Base-by-base conservation (phyloP, 2,888 invertebrate genomes). In the Nasonia oneida region DNA sequence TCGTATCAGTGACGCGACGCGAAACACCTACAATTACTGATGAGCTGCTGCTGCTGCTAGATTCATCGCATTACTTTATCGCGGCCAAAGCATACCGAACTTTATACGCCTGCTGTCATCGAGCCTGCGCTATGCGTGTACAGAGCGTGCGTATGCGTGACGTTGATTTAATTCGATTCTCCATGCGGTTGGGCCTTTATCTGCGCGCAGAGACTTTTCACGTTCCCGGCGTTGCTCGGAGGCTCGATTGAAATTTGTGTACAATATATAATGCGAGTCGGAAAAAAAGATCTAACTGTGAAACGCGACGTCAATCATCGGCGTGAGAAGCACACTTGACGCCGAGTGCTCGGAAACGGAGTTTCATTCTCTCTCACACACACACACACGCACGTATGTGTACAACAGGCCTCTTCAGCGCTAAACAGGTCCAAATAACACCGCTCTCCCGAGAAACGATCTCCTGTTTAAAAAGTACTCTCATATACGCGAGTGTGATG, bases 1-100 rank as follows among this genome's bases (percentile, higher is more conserved):
- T 86, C 84, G 74, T 61, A 76, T 81, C 84, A 70, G 79, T 82
- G 86, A 82, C 82, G 73, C 61, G 84, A 81, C n/a, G 80, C n/a
- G 80, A 78, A 74, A 53, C 78, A 80, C 61, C 78, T 64, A 81
- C 74, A 83, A 64, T 8, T 18, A 53, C 15, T 85, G 64, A 80
- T 81, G 23, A 64, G 37, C 50, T 37, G 37, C 50, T 29, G 29
- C 1, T 37, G 29, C 1, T 37, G 37, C 50, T 61, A 15, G 77
- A 81, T 70, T 77, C 81, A 61, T 71, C 71, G 39, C 15, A 73
- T 74, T 73, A 79, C 73, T 81, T 77, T 83, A 83, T 86, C 71
- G 53, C 75, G 53, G 50, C 50, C 67, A 79, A 50, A 85, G 67
- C 39, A 39, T 71, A 74, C 50, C 79, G n/a, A 64, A 75, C 29